These are phyloP conservation scores for Cheirogaleus medius DNA, from an alignment of 2,113 vertebrate genomes.

Conservation along the genomic window DNA sequence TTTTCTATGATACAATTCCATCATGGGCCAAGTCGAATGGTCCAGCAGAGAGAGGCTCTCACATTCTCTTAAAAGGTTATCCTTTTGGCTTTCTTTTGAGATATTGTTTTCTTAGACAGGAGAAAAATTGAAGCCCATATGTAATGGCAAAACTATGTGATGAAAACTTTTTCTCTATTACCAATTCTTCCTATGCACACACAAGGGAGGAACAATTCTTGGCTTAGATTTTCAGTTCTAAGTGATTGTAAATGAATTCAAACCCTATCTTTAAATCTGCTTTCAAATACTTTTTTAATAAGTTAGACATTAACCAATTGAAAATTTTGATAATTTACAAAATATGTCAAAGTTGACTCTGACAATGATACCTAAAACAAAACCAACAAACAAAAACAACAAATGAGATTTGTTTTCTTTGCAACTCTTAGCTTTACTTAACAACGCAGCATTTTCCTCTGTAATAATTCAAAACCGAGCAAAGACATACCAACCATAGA, in stretches of 20 bases:
- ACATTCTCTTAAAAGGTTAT: conserved; percentile 60
- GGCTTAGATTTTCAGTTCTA: not conserved
- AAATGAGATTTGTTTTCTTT: not conserved
- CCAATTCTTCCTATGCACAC: not conserved
- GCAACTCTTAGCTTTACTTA: conserved; percentile 44
- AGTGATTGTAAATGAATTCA: not conserved
- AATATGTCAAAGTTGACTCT: not conserved
- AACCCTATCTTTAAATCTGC: not conserved
- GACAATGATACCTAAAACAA: not conserved
- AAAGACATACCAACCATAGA: not conserved
- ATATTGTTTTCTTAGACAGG: conserved; percentile 59
- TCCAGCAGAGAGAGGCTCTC: conserved; percentile 38
- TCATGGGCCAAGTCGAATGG: conserved; percentile 34
- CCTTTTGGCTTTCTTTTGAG: conserved; percentile 54
- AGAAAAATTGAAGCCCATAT: conserved; percentile 42
- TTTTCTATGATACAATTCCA: conserved; percentile 61
- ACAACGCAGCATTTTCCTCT: not conserved
- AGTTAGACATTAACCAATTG: not conserved
- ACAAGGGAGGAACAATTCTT: not conserved
- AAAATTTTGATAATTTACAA: not conserved
- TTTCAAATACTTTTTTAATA: not conserved
- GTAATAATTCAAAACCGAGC: conserved; percentile 2
- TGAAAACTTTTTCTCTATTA: conserved; percentile 26
- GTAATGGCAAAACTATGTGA: conserved; percentile 8
- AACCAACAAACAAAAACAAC: not conserved